Percentiles rank a stretch among this genome's conserved stretches.
These are phyloP conservation scores for Vidua chalybeata DNA, from an alignment of 2,113 vertebrate species.

Conservation along the genomic window DNA sequence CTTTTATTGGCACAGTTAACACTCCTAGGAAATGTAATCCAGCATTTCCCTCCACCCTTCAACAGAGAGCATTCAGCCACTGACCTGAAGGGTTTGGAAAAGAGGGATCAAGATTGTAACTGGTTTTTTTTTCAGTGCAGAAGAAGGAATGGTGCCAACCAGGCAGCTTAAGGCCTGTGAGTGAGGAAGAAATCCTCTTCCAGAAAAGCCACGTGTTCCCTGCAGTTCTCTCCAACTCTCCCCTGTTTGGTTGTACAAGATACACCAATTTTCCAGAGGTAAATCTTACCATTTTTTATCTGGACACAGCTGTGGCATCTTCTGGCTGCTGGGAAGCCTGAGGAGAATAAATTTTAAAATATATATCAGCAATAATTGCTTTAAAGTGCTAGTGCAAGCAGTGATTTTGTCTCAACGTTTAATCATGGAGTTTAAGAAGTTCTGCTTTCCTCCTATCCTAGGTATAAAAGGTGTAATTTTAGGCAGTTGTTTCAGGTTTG, in stretches of 20 bases:
- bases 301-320: conserved; percentile 98
- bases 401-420: not conserved
- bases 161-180: not conserved
- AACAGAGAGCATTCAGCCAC: not conserved
- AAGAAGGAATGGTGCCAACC: not conserved
- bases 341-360: not conserved
- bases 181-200: not conserved
- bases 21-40: not conserved
- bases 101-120: not conserved
- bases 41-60: not conserved
- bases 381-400: not conserved
- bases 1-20: not conserved
- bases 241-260: not conserved
- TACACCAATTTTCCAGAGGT: rapidly evolving
- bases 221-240: not conserved
- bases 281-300: conserved; percentile 87
- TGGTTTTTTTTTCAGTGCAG: not conserved
- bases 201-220: not conserved
- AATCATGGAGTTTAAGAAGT: not conserved
- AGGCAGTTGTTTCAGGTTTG: not conserved
- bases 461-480: not conserved
- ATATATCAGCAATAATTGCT: rapidly evolving
- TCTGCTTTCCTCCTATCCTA: not conserved
- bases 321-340: conserved; percentile 95
- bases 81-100: not conserved